Conservation (phyloP, 2,888 invertebrate genomes). For the Hyppa rectilinea region DNA sequence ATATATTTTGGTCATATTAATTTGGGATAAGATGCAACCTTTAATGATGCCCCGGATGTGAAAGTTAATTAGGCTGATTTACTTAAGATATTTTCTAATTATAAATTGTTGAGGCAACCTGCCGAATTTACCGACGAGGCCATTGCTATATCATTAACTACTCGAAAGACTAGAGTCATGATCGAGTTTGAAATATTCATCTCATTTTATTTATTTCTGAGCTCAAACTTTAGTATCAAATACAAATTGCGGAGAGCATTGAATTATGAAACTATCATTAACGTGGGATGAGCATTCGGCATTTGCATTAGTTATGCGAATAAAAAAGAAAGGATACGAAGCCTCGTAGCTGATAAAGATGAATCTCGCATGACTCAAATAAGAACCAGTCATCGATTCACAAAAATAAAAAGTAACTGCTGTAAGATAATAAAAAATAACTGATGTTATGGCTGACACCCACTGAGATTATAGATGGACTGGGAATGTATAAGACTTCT, state of each 20-base stretch:
- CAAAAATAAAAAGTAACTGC: constrained; percentile 75
- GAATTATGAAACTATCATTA: constrained; percentile 66
- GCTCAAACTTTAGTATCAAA: constrained; percentile 26
- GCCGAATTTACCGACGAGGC: constrained; percentile 41
- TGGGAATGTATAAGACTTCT: constrained; percentile 51
- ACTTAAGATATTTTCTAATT: constrained; percentile 57
- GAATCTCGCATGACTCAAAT: constrained; percentile 77
- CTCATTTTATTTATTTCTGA: constrained; percentile 9
- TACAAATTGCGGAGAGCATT: constrained; percentile 54
- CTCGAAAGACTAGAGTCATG: constrained; percentile 15
- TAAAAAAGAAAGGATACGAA: constrained; percentile 75
- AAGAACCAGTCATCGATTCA: constrained; percentile 74
- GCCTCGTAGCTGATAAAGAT: constrained; percentile 66
- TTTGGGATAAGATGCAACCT: constrained; percentile 42
- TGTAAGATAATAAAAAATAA: constrained; percentile 74
- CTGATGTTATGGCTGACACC: constrained; percentile 74
- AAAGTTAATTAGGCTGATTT: constrained; percentile 56
- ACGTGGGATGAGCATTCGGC: constrained; percentile 76
- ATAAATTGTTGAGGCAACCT: constrained; percentile 49
- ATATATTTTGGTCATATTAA: constrained; percentile 29
- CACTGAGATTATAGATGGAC: constrained; percentile 68
- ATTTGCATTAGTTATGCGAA: constrained; percentile 77
- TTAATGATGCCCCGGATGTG: constrained; percentile 51
- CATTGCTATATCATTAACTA: constrained; percentile 50
- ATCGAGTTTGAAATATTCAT: constrained; percentile 18